Evolutionary conservation across 2,797 vertebrate genomes (phyloP).

Genomic region (Odontamblyopus rebecca): DNA sequence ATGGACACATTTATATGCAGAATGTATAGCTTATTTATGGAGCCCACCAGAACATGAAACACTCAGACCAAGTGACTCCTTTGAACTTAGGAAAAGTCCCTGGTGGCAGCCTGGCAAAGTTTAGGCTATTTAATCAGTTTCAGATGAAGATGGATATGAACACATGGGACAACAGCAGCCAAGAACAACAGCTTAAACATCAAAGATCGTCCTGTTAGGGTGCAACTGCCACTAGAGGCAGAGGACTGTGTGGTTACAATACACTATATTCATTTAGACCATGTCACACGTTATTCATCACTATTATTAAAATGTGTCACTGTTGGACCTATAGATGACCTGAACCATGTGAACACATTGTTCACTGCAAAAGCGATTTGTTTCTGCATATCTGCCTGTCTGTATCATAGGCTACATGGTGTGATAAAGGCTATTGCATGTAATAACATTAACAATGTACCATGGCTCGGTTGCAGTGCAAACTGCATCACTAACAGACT

Average conservation of each 20-base stretch:
- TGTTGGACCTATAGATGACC: no score
- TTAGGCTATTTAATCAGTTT: not conserved
- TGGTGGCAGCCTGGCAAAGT: slow-evolving; percentile 1
- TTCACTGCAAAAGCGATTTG: not conserved
- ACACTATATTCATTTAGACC: no score
- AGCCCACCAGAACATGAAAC: slow-evolving; percentile 9
- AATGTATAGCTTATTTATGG: slow-evolving; percentile 1
- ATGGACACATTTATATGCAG: slow-evolving; percentile 8
- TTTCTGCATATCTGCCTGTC: not conserved
- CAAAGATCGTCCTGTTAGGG: not conserved
- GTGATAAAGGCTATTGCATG: not conserved
- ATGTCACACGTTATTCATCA: no score
- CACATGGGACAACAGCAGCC: slow-evolving; percentile 3
- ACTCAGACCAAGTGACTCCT: slow-evolving; percentile 6
- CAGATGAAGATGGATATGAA: not conserved
- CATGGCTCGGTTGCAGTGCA: not conserved
- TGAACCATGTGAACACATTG: not conserved
- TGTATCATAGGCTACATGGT: not conserved
- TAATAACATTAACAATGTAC: not conserved
- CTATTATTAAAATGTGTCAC: no score
- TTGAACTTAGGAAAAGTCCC: not conserved
- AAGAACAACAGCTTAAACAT: not conserved
- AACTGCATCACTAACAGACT: not conserved
- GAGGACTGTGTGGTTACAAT: no score
- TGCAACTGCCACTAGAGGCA: no score